phyloP scores from a whole-genome alignment of 2,113 vertebrate species.

The Acrocephalus arundinaceus region DNA sequence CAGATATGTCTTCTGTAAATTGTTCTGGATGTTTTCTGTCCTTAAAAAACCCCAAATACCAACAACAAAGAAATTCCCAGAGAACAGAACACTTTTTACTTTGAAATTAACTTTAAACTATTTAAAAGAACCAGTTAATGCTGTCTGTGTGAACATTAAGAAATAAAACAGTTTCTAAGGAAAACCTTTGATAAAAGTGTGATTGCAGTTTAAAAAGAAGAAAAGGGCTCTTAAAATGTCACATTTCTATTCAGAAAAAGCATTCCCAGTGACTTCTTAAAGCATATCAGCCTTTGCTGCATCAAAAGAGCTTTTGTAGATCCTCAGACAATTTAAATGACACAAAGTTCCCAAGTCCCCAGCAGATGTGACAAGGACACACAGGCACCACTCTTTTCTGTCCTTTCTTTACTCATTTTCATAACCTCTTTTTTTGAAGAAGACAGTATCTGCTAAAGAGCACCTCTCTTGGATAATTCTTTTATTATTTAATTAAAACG shows the following conservation, averaged over 20 bases:
- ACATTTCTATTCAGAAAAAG: background rate
- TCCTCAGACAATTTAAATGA: background rate
- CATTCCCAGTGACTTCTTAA: background rate
- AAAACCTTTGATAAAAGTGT: slow-evolving; percentile 16
- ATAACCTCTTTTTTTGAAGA: too few relatives aligned
- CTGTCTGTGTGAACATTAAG: background rate
- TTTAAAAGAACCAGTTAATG: background rate
- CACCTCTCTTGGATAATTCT: too few relatives aligned
- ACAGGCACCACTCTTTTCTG: background rate
- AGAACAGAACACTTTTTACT: background rate
- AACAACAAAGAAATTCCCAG: background rate
- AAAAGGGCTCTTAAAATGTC: background rate
- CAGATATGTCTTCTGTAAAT: background rate
- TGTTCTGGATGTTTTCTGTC: background rate
- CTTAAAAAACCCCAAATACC: background rate
- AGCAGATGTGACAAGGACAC: background rate
- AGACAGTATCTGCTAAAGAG: too few relatives aligned
- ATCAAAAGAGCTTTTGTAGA: background rate
- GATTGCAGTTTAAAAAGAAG: background rate
- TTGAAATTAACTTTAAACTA: background rate
- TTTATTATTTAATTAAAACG: too few relatives aligned
- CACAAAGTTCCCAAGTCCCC: background rate
- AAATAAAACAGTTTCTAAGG: background rate
- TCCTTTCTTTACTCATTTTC: background rate
- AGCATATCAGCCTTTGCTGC: background rate